These are phyloP conservation scores for Dufourea novaeangliae DNA, from an alignment of 1,140 invertebrate species.

Conservation along the genomic window DNA sequence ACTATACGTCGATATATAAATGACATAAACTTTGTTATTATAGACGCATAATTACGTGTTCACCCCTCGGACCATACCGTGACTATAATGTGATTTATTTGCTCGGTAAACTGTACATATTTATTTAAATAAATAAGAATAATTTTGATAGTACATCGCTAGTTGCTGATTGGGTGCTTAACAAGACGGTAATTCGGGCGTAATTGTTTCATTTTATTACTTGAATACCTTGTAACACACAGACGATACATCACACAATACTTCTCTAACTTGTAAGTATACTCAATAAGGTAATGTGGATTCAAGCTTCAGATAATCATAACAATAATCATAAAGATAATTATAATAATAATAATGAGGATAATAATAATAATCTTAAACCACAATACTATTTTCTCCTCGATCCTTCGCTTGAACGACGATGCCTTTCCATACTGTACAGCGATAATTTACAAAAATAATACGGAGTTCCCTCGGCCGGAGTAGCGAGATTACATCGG, in stretches of 20 bases:
- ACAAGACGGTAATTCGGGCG: slow-evolving; percentile 55
- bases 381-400: slow-evolving; percentile 55
- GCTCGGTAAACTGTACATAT: slow-evolving; percentile 56
- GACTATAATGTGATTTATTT: slow-evolving; percentile 43
- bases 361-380: slow-evolving; percentile 44
- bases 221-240: slow-evolving; percentile 75
- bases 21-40: slow-evolving; percentile 71
- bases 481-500: slow-evolving; percentile 61
- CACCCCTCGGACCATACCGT: slow-evolving; percentile 42
- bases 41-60: slow-evolving; percentile 1
- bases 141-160: slow-evolving; percentile 60
- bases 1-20: slow-evolving; percentile 97
- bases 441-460: slow-evolving; percentile 70
- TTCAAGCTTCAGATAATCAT: slow-evolving; percentile 70
- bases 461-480: slow-evolving; percentile 48
- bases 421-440: slow-evolving; percentile 66
- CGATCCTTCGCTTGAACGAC: slow-evolving; percentile 54
- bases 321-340: slow-evolving; percentile 47
- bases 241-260: slow-evolving; percentile 78
- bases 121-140: slow-evolving; percentile 69
- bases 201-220: slow-evolving; percentile 76
- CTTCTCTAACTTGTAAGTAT: slow-evolving; percentile 76
- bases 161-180: background rate
- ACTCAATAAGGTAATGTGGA: slow-evolving; percentile 70
- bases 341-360: slow-evolving; percentile 17